Conservation (phyloP, 2,797 vertebrate genomes). For the Thunnus albacares region DNA sequence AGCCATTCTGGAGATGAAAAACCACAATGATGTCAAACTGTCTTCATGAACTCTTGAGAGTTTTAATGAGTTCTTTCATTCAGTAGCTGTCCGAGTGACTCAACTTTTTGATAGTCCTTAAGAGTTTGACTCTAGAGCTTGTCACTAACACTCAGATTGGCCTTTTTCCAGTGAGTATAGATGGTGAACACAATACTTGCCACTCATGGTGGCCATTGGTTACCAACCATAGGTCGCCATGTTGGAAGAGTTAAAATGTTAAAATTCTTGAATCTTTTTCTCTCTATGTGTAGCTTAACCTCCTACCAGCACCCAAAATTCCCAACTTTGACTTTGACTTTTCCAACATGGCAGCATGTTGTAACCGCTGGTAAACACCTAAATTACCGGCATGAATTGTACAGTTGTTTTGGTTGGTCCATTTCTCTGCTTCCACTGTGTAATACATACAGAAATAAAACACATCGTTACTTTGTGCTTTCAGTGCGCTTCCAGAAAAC, state of each 20-base stretch:
- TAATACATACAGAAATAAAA: neutral
- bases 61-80: too few species aligned
- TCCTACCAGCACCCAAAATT: neutral
- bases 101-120: neutral
- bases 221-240: neutral
- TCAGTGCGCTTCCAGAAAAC: conserved; percentile 26
- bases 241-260: neutral
- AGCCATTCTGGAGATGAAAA: neutral
- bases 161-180: neutral
- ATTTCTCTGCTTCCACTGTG: conserved; percentile 37
- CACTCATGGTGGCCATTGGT: neutral
- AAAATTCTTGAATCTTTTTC: neutral
- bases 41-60: too few species aligned
- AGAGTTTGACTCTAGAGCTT: neutral
- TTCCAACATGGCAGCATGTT: neutral
- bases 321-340: neutral
- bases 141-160: neutral
- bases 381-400: neutral
- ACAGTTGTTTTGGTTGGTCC: neutral
- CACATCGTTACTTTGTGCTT: neutral
- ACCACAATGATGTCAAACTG: neutral
- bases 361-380: neutral
- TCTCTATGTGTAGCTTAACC: neutral
- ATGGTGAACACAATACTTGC: neutral
- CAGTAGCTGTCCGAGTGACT: too few species aligned